Conservation (phyloP, 92 coral and sea anemone species). For the Palythoa caribaeorum region DNA sequence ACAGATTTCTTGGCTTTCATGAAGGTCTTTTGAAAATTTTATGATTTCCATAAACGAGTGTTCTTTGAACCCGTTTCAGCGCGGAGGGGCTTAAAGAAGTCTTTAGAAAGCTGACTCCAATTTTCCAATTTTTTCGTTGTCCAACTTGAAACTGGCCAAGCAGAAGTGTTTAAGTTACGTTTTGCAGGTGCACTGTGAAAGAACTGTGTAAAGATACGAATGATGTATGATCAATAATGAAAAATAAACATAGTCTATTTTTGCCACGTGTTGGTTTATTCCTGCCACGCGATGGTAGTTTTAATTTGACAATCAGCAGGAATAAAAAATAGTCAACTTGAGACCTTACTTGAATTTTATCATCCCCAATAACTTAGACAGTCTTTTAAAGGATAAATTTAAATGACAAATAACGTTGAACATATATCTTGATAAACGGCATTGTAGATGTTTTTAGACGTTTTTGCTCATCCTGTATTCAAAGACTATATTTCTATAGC, state of each 20-base stretch:
- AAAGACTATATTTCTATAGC: neutral
- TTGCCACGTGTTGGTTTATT: slow-evolving; percentile 45
- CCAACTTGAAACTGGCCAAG: slow-evolving; percentile 41
- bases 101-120: too few species aligned
- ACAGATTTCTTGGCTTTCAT: neutral
- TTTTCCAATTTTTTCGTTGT: neutral
- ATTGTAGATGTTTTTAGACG: neutral
- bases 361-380: neutral
- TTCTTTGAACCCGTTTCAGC: neutral
- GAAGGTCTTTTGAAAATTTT: neutral
- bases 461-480: neutral
- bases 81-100: neutral
- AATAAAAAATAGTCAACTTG: neutral
- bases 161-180: slow-evolving; percentile 47
- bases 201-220: slow-evolving; percentile 57
- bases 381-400: neutral
- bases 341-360: neutral
- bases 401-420: neutral
- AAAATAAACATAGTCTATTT: slow-evolving; percentile 38
- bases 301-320: slow-evolving; percentile 40
- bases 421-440: neutral
- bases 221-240: slow-evolving; percentile 29
- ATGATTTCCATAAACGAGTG: neutral
- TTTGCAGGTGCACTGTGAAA: slow-evolving; percentile 57
- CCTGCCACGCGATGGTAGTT: slow-evolving; percentile 25